Evolutionary conservation across 2,113 vertebrate genomes (phyloP).

Genomic region (Tricholaema leucomelas): DNA sequence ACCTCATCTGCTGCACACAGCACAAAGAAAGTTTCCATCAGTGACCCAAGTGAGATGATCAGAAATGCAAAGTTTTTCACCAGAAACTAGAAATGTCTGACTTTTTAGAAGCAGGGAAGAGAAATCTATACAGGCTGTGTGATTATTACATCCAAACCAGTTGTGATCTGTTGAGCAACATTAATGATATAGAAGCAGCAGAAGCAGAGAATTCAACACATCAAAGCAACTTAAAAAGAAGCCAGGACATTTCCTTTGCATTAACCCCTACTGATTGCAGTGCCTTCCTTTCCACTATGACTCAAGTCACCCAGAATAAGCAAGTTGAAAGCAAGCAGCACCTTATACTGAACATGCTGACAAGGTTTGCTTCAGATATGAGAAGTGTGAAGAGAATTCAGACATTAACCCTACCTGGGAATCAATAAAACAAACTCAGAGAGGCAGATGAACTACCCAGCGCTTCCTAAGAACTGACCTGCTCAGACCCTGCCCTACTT

Average conservation of each 20-base stretch:
- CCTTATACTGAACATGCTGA: neutral
- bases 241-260: neutral
- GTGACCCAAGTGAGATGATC: accelerated
- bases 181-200: neutral
- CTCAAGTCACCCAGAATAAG: neutral
- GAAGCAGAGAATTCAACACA: neutral
- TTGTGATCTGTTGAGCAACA: neutral
- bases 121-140: neutral
- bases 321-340: neutral
- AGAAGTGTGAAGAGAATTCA: neutral
- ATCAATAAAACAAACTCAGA: neutral
- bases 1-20: neutral
- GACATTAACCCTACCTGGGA: neutral
- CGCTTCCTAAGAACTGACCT: neutral
- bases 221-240: neutral
- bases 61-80: neutral
- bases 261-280: neutral
- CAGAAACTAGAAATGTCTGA: neutral
- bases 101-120: neutral
- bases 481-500: neutral
- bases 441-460: neutral
- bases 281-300: neutral
- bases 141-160: neutral
- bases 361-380: neutral
- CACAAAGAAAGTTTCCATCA: neutral